Evolutionary conservation across 2,888 invertebrate genomes (phyloP).

Genomic region (Capitulum mitella): DNA sequence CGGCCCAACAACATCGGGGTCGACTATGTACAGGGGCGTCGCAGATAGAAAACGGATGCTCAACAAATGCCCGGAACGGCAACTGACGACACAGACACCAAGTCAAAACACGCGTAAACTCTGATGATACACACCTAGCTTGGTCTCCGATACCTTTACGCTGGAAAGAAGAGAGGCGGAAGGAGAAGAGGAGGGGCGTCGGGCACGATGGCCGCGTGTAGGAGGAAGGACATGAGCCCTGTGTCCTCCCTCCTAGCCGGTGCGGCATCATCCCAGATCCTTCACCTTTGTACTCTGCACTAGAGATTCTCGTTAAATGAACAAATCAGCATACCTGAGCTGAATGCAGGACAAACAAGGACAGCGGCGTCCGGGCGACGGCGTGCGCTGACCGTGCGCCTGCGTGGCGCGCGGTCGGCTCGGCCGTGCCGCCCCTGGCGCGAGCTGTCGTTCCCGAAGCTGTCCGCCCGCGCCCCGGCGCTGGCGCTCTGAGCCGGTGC

Average conservation of each 20-base stretch:
- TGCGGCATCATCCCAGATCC: background rate
- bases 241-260: background rate
- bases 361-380: background rate
- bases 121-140: background rate
- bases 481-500: no score
- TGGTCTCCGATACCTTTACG: background rate
- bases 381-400: background rate
- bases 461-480: background rate
- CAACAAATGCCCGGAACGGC: background rate
- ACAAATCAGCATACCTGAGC: background rate
- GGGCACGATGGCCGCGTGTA: background rate
- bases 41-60: background rate
- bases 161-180: background rate
- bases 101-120: conserved; percentile 7
- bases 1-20: no score
- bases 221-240: conserved; percentile 14
- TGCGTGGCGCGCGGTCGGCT: no score
- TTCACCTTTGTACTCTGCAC: conserved; percentile 7
- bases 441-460: no score
- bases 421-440: no score
- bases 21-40: background rate
- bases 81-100: background rate
- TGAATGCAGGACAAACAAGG: background rate
- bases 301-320: background rate
- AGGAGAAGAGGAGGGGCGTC: background rate